Base-by-base conservation (phyloP, 2,888 invertebrate genomes). In the Carterocephalus palaemon region DNA sequence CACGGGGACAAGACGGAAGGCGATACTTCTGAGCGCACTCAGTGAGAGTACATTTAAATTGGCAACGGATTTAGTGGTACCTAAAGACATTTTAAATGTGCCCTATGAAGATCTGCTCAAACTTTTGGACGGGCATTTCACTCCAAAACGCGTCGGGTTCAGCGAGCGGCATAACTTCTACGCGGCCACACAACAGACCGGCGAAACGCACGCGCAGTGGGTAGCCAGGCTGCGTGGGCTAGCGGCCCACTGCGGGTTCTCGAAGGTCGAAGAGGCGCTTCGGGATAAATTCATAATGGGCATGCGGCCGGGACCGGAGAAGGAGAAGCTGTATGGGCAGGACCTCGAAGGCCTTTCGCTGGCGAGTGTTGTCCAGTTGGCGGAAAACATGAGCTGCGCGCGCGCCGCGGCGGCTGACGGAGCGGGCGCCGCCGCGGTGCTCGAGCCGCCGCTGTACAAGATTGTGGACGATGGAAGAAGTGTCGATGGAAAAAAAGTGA, bases 211-310 rank as follows among this genome's bases (percentile, higher is more conserved):
- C 2, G 16, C 32, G 4, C 32, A 32, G 9, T 32, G 32, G 32
- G 32, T 17, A 4, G 16, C 32, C 9, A 32, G 32, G 9, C 17
- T 32, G 2, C 32, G 32, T 2, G 9, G 17, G n/a, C n/a, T n/a
- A n/a, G n/a, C n/a, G n/a, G n/a, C n/a, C n/a, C n/a, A n/a, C n/a
- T n/a, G n/a, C n/a, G n/a, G n/a, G n/a, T n/a, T n/a, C n/a, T n/a
- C n/a, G 2, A 32, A 17, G 9, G 37, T 57, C 0, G 57, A 55
- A 6, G 57, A 57, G 20, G 45, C 51, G 2, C 12, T 56, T 4
- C 38, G 54, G 1, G 57, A 57, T 12, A 28, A 33, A 3, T 56
- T 56, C 13, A 33, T 56, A 1, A 55, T 54, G 53, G 54, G 52
- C 0, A 54, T 58, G 58, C 12, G 36, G 22, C 28, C 53, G 10